Evolutionary conservation across 53 echinoderm and acorn worm species (phyloP).

Genomic region (Arbacia lixula): DNA sequence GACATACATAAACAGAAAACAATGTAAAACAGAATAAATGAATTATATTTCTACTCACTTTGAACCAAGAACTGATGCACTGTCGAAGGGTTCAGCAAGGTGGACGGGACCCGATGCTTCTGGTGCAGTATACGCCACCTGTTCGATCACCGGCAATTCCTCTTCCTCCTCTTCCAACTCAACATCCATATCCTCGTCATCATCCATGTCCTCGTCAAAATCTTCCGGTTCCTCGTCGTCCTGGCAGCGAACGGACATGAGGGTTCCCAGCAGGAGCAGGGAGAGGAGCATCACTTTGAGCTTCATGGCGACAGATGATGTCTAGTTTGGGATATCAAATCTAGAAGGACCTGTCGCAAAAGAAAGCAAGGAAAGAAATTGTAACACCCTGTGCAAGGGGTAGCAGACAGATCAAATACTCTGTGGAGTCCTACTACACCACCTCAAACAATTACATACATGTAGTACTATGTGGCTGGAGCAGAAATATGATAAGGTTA

Average conservation of each 20-base stretch:
- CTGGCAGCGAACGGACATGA: constrained; percentile 7
- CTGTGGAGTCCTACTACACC: too few relatives aligned
- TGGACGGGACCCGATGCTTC: constrained; percentile 62
- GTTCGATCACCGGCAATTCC: constrained; percentile 8
- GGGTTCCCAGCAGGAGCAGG: constrained; percentile 37
- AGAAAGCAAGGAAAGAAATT: neutral
- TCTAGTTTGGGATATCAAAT: too few relatives aligned
- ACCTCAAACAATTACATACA: too few relatives aligned
- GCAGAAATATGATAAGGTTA: too few relatives aligned
- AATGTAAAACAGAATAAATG: neutral
- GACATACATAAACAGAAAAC: neutral
- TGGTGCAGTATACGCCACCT: constrained; percentile 59
- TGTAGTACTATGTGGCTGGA: too few relatives aligned
- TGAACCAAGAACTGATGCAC: constrained; percentile 50
- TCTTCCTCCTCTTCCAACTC: constrained; percentile 54
- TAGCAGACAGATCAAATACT: too few relatives aligned
- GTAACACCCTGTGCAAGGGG: too few relatives aligned
- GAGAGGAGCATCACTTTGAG: constrained; percentile 14
- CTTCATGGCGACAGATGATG: constrained; percentile 21
- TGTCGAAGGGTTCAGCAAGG: constrained; percentile 66
- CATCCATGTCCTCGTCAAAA: constrained; percentile 37
- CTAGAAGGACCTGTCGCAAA: neutral
- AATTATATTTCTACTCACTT: too few relatives aligned
- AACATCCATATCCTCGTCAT: constrained; percentile 47
- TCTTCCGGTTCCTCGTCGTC: constrained; percentile 33